Evolutionary conservation across 2,113 vertebrate genomes (phyloP).

Genomic region (Etheostoma cragini): DNA sequence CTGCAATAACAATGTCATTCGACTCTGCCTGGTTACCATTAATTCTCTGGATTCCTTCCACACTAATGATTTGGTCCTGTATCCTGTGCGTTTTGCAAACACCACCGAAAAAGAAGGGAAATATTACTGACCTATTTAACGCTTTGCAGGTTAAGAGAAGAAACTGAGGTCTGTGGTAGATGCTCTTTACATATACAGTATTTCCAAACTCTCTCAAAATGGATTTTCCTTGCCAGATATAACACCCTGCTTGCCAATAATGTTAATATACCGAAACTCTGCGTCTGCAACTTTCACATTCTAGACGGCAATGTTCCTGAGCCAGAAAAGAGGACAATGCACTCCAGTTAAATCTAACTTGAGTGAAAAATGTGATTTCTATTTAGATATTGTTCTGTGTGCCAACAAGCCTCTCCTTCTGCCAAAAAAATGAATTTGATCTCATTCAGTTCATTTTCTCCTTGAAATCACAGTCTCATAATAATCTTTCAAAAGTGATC

Average conservation of each 20-base stretch:
- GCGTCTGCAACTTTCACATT: conserved; percentile 71
- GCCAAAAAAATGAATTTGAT: conserved; percentile 76
- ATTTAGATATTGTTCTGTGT: conserved; percentile 76
- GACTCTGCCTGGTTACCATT: conserved; percentile 79
- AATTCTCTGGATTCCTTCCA: conserved; percentile 76
- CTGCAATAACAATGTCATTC: conserved; percentile 84
- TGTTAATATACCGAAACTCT: conserved; percentile 65
- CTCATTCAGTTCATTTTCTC: conserved; percentile 72
- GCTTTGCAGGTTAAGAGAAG: conserved; percentile 70
- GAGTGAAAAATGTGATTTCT: conserved; percentile 79
- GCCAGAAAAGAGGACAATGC: conserved; percentile 79
- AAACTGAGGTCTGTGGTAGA: conserved; percentile 71
- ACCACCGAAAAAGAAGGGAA: conserved; percentile 60
- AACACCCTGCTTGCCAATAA: conserved; percentile 74
- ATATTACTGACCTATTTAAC: conserved; percentile 79
- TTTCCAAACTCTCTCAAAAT: conserved; percentile 67
- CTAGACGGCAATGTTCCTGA: conserved; percentile 69
- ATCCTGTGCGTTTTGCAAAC: conserved; percentile 72
- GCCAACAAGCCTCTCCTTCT: conserved; percentile 73
- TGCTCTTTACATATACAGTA: conserved; percentile 65
- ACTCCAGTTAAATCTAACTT: conserved; percentile 77
- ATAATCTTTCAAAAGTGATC: conserved; percentile 64
- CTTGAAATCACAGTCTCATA: conserved; percentile 70
- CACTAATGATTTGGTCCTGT: conserved; percentile 75
- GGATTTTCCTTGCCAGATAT: conserved; percentile 76